These are phyloP conservation scores for Nymphalis urticae DNA, from an alignment of 2,888 invertebrate genomes.

Conservation along the genomic window DNA sequence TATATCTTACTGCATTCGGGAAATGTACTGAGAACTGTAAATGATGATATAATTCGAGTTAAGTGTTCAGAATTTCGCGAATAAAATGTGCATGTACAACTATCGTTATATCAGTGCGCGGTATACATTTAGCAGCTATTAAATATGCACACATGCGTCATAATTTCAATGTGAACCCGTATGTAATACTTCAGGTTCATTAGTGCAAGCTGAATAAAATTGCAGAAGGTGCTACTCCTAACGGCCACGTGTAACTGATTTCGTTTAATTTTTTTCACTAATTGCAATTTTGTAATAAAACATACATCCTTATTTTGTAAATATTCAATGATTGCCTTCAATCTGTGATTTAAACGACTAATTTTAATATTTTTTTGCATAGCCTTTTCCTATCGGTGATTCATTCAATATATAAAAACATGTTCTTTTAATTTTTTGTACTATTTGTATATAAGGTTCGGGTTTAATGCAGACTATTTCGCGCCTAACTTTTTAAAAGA, in stretches of 20 bases:
- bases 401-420: no score
- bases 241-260: slow-evolving; percentile 15
- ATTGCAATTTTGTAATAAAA: slow-evolving; percentile 13
- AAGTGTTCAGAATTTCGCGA: neutral
- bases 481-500: no score
- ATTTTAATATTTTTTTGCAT: neutral
- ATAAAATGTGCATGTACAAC: neutral
- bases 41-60: slow-evolving; percentile 8
- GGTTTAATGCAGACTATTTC: no score
- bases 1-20: neutral
- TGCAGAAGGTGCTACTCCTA: slow-evolving; percentile 10
- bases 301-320: neutral
- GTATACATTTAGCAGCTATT: slow-evolving; percentile 19
- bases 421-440: no score
- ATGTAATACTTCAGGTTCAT: slow-evolving; percentile 19
- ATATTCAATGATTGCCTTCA: no score
- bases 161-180: slow-evolving; percentile 13
- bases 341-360: neutral
- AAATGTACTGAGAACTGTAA: slow-evolving; percentile 2
- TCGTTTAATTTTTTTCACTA: slow-evolving; percentile 17
- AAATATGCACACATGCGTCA: slow-evolving; percentile 15
- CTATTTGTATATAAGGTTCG: no score
- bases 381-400: neutral
- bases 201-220: slow-evolving; percentile 24
- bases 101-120: slow-evolving; percentile 11